phyloP scores from a whole-genome alignment of 2,888 invertebrate species.

The Abrostola tripartita region DNA sequence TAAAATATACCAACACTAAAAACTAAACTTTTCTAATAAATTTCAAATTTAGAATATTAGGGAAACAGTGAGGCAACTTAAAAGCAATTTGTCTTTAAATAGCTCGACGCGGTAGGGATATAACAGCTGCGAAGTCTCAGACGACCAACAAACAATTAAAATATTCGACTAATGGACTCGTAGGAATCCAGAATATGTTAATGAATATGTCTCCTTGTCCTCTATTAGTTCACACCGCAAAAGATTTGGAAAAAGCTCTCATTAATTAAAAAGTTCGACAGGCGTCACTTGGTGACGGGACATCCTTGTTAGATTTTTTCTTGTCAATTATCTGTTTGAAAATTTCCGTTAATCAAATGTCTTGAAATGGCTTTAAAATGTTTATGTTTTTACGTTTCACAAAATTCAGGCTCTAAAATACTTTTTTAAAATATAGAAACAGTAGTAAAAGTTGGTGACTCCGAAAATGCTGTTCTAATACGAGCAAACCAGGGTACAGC shows the following conservation, averaged over 20 bases:
- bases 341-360: neutral
- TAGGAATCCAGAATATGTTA: slow-evolving; percentile 83
- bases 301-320: slow-evolving; percentile 52
- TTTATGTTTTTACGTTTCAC: too few relatives aligned
- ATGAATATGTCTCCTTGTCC: slow-evolving; percentile 84
- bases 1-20: slow-evolving; percentile 43
- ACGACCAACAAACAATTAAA: slow-evolving; percentile 83
- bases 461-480: too few relatives aligned
- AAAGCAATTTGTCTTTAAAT: slow-evolving; percentile 87
- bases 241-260: slow-evolving; percentile 65
- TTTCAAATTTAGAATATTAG: slow-evolving; percentile 62
- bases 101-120: slow-evolving; percentile 79
- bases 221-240: slow-evolving; percentile 73
- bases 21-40: slow-evolving; percentile 53
- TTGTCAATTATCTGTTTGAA: slow-evolving; percentile 56
- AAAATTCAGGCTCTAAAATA: too few relatives aligned
- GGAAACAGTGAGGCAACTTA: slow-evolving; percentile 76
- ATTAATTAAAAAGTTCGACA: slow-evolving; percentile 74
- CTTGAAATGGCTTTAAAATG: too few relatives aligned
- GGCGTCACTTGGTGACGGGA: slow-evolving; percentile 54
- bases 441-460: too few relatives aligned
- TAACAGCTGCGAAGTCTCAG: slow-evolving; percentile 84
- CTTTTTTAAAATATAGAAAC: too few relatives aligned
- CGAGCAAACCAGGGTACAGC: too few relatives aligned
- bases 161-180: slow-evolving; percentile 87